Evolutionary conservation across 2,797 vertebrate species (phyloP).

Genomic region (Decapterus maruadsi): DNA sequence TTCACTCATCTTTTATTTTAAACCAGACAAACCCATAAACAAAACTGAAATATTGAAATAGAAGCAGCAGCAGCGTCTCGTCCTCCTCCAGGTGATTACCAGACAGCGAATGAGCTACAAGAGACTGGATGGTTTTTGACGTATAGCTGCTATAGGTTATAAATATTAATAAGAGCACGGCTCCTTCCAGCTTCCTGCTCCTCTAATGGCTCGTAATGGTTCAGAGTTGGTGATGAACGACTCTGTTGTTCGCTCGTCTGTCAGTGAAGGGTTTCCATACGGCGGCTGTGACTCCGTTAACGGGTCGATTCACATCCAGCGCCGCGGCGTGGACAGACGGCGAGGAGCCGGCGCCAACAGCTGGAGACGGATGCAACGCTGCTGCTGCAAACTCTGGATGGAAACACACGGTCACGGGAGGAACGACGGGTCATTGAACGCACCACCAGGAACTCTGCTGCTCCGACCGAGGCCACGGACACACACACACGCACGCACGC

Average conservation of each 20-base stretch:
- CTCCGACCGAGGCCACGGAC: too few relatives aligned
- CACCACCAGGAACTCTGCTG: too few relatives aligned
- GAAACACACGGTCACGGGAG: too few relatives aligned
- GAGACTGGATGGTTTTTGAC: background rate
- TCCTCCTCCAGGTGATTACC: background rate
- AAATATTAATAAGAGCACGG: background rate
- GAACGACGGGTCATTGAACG: too few relatives aligned
- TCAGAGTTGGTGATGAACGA: background rate
- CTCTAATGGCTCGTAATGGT: background rate
- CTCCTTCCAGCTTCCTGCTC: background rate
- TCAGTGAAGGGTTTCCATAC: background rate
- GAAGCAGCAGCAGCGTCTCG: background rate
- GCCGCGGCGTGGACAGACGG: slow-evolving; percentile 4
- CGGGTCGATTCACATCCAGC: slow-evolving; percentile 19
- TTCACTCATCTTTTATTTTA: background rate
- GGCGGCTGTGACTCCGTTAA: background rate
- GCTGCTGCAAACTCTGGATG: too few relatives aligned
- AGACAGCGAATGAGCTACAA: background rate
- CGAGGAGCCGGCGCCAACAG: background rate
- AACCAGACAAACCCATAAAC: background rate
- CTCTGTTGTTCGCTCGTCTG: background rate
- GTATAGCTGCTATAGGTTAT: background rate
- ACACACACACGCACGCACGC: too few relatives aligned
- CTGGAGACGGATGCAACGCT: background rate
- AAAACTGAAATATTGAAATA: background rate